Evolutionary conservation across 2,888 invertebrate genomes (phyloP).

Genomic region (Stenichneumon culpator): DNA sequence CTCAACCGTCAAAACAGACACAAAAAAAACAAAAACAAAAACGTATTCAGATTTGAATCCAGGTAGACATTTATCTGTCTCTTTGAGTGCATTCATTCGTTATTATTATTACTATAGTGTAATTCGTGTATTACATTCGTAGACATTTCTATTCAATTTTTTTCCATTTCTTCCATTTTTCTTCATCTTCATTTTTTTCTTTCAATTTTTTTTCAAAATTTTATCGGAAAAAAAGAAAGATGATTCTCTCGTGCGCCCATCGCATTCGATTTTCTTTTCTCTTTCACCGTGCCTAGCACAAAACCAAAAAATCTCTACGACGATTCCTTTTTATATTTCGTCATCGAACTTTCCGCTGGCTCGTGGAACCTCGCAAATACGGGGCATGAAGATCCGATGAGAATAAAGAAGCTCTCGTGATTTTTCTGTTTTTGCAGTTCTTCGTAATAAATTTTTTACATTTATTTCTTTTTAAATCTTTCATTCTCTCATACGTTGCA

Average conservation of each 20-base stretch:
- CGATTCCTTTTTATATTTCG: not conserved
- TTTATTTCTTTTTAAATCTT: constrained; percentile 35
- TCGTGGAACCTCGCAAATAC: not conserved
- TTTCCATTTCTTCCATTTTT: constrained; percentile 70
- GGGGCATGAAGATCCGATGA: not conserved
- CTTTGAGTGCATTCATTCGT: constrained; percentile 82
- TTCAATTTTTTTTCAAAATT: constrained; percentile 1
- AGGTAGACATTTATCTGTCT: constrained; percentile 84
- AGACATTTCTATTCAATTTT: constrained; percentile 73
- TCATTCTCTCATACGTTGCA: constrained; percentile 31
- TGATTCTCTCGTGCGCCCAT: not conserved
- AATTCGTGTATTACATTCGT: constrained; percentile 79
- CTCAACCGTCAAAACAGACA: constrained; percentile 77
- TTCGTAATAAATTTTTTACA: not conserved
- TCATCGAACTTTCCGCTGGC: not conserved
- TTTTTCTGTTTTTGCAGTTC: not conserved
- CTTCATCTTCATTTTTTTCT: constrained; percentile 67
- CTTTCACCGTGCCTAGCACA: not conserved
- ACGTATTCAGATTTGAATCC: constrained; percentile 82
- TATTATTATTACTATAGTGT: constrained; percentile 54
- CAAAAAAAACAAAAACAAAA: constrained; percentile 60
- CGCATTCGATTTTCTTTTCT: not conserved
- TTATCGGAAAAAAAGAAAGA: not conserved
- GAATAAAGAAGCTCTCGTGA: not conserved
- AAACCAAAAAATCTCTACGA: not conserved